A percentile compares a stretch with the other conserved stretches of the same genome.
These are phyloP conservation scores for Sicus ferrugineus DNA, from an alignment of 2,888 invertebrate genomes.

Conservation along the genomic window DNA sequence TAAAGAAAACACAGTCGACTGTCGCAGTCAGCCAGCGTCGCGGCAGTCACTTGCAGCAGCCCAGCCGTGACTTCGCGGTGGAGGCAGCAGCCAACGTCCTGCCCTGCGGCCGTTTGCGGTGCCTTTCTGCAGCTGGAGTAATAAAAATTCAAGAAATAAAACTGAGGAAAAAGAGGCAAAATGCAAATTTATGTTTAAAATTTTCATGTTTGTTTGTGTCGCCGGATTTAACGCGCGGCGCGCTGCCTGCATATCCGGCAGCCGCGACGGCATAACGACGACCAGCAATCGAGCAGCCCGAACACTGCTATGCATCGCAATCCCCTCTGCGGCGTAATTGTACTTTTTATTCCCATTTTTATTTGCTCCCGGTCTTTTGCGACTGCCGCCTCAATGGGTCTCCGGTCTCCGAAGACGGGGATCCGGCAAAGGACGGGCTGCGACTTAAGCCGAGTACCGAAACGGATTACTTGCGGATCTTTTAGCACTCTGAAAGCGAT, in stretches of 20 bases:
- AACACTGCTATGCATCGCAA: slow-evolving; percentile 9
- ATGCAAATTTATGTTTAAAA: slow-evolving; percentile 40
- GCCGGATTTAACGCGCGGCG: slow-evolving; percentile 18
- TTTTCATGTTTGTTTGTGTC: slow-evolving; percentile 35
- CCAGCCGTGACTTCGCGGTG: background rate
- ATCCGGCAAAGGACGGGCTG: background rate
- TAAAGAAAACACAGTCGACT: no score
- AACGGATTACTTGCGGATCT: slow-evolving; percentile 17
- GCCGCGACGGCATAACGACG: background rate
- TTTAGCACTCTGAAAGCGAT: background rate
- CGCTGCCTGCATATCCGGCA: background rate
- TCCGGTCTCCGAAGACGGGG: background rate
- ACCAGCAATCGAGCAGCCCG: background rate
- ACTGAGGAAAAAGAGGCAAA: slow-evolving; percentile 4
- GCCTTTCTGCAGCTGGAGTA: background rate
- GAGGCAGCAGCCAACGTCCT: background rate
- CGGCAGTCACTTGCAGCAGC: background rate
- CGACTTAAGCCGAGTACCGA: background rate
- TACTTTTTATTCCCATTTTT: slow-evolving; percentile 16
- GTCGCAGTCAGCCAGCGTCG: background rate
- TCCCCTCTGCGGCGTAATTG: slow-evolving; percentile 14
- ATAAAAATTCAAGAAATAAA: slow-evolving; percentile 6
- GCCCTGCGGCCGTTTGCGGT: background rate
- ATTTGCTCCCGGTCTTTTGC: background rate
- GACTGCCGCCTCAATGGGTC: background rate